A percentile compares a stretch with the other conserved stretches of the same genome.
These are phyloP conservation scores for Ommatoiulus sabulosus DNA, from an alignment of 2,888 invertebrate genomes.

Conservation along the genomic window DNA sequence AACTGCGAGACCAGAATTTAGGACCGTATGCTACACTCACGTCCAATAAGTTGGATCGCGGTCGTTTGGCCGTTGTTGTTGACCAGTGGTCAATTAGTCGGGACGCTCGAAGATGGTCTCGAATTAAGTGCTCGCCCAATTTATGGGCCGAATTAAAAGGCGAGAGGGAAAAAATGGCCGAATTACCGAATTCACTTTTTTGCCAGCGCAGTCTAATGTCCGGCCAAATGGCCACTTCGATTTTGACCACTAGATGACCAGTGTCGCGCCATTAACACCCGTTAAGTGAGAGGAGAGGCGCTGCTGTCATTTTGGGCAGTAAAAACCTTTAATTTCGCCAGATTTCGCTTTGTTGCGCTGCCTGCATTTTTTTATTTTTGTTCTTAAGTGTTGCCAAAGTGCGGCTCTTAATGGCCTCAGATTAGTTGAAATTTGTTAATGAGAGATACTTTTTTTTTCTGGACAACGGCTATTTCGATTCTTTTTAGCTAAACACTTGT, in stretches of 20 bases:
- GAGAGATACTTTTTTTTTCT: neutral
- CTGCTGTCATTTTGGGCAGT: conserved; percentile 12
- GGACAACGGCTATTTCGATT: neutral
- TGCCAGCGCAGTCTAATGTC: neutral
- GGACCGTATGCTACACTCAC: no score
- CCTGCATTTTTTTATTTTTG: neutral
- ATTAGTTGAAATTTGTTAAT: conserved; percentile 42
- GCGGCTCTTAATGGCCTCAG: conserved; percentile 20
- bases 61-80: neutral
- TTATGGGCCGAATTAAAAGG: conserved; percentile 28
- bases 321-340: conserved; percentile 25
- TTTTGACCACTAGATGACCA: no score
- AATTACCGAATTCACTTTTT: no score
- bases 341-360: neutral
- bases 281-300: neutral
- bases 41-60: no score
- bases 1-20: no score
- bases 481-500: neutral
- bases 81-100: neutral
- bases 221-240: neutral
- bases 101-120: neutral
- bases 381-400: conserved; percentile 34
- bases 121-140: neutral
- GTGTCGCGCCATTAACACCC: no score
- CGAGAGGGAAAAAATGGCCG: neutral